Base-by-base conservation (phyloP, 1,140 invertebrate genomes). In the Lineus longissimus region DNA sequence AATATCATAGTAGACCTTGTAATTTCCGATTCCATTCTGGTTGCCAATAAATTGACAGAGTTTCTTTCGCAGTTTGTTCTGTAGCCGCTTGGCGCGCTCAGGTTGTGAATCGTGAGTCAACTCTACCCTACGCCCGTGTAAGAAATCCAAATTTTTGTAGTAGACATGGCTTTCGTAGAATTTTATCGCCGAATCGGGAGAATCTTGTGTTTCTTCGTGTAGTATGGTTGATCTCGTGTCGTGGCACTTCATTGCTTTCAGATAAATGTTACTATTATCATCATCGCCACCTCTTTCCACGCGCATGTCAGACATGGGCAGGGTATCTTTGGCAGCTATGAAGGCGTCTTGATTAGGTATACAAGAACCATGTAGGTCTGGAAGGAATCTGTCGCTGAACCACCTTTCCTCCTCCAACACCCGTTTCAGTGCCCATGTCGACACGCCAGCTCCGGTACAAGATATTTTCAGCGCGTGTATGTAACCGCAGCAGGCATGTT, bases 31-130 rank as follows among this genome's bases (percentile, higher is more conserved):
- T 11, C 40, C 40, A 51, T 51, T n/a, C 4, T n/a, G 47, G 25
- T n/a, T 51, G n/a, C 47, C 47, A n/a, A 51, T 51, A 51, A 51
- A 51, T 51, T 51, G 47, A n/a, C 47, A 51, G n/a, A 51, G 6
- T 51, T 51, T 51, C n/a, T 27, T 51, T n/a, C n/a, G 6, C 4
- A 51, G 47, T 51, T 51, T n/a, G n/a, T 51, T 51, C n/a, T 51
- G 47, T 51, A 51, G 47, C 47, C n/a, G 6, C 47, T 51, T 51
- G 6, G 47, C 47, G 6, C 6, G 6, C 47, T 51, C 47, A 6
- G 47, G 47, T 51, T 51, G 47, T 27, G 47, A 7, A 6, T 51
- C 47, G 25, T 51, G 47, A 6, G 4, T 27, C 6, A 51, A n/a
- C n/a, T 51, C 47, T 7, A 51, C 9, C n/a, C 25, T 6, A n/a